Evolutionary conservation across 1,140 invertebrate species (phyloP), one percentile per base, ranked within the genome.

Genomic region (Glomeris maerens): DNA sequence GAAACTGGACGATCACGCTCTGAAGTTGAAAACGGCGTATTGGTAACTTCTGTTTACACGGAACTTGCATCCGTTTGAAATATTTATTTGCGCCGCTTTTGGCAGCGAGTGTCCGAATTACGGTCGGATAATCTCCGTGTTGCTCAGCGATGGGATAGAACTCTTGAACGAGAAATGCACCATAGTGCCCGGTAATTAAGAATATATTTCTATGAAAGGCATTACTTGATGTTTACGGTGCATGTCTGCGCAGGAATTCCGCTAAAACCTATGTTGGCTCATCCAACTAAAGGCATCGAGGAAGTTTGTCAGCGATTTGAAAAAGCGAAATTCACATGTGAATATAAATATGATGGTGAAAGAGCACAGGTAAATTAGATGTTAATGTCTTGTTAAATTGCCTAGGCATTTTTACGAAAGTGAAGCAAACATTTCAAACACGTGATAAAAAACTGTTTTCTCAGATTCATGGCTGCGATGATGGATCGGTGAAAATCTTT

Each of bases 331-430:
- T 98, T 99, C 62, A 97, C 94, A 2, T 98, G 94, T 66, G 96
- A 99, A 73, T 99, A 83, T 78, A 99, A 99, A 67, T 99, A 99
- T 67, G 96, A 99, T 68, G 96, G 96, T 2, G 96, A 99, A 74
- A 72, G 96, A 62, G 95, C 92, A 2, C 96, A 98, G 74, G 83
- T 91, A 56, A 51, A 50, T 59, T n/a, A 27, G 23, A 46, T 26
- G 7, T 36, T 7, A 47, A 47, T 10, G 14, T 47, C 5, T 29
- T 53, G 23, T 52, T 42, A 14, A 1, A 47, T 38, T 13, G 20
- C 17, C n/a, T 31, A 41, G 26, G n/a, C 10, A 22, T 42, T 22
- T 20, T 14, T 3, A 10, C 22, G 26, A 58, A 1, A 20, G 29
- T 14, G 17, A 41, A 44, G 28, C 45, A 27, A 36, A 48, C 20